phyloP scores from a whole-genome alignment of 1,140 invertebrate species.

The Mycetomoellerius zeteki region DNA sequence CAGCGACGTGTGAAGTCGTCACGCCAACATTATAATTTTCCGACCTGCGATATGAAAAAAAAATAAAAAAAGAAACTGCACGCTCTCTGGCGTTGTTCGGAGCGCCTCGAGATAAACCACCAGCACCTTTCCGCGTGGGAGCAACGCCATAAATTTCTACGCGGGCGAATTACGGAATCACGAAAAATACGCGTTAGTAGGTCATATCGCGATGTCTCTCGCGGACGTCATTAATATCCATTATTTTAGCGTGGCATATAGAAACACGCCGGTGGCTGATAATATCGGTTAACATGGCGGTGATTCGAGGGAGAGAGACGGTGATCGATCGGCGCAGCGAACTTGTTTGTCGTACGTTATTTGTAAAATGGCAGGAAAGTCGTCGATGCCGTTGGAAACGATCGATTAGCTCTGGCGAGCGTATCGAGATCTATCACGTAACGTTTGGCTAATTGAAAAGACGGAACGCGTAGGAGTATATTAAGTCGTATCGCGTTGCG shows the following conservation, averaged over 20 bases:
- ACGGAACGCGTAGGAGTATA: conserved; percentile 27
- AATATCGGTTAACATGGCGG: conserved; percentile 22
- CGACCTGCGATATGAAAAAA: background rate
- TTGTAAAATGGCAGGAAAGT: conserved; percentile 51
- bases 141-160: conserved; percentile 19
- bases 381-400: background rate
- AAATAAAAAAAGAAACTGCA: conserved; percentile 34
- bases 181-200: conserved; percentile 16
- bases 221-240: conserved; percentile 38
- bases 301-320: conserved; percentile 33
- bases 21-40: conserved; percentile 52
- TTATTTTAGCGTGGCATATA: conserved; percentile 28
- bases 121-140: conserved; percentile 32
- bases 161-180: conserved; percentile 27
- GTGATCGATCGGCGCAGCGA: conserved; percentile 44
- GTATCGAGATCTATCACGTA: conserved; percentile 18
- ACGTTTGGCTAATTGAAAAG: conserved; percentile 47
- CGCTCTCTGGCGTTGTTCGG: background rate
- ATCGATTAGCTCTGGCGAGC: conserved; percentile 29
- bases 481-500: conserved; percentile 21
- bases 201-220: conserved; percentile 1
- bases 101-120: conserved; percentile 7
- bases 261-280: conserved; percentile 22
- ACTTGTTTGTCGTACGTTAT: conserved; percentile 28
- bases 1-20: conserved; percentile 58